These are phyloP conservation scores for Drosophila paucipuncta DNA, from an alignment of 2,888 invertebrate species.

Conservation along the genomic window DNA sequence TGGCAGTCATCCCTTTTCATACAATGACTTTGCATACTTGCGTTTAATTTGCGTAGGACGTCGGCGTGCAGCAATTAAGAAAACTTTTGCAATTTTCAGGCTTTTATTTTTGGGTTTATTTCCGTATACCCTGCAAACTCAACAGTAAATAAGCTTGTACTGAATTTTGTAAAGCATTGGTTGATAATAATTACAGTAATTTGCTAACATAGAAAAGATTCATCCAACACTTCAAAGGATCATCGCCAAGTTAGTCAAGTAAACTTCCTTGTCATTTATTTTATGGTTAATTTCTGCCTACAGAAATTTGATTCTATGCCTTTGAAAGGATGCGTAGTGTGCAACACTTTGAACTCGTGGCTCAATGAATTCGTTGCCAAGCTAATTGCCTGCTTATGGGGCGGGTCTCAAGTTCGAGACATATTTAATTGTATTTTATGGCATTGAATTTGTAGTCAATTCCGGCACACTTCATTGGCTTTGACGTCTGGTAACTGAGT, in stretches of 20 bases:
- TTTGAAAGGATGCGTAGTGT: slow-evolving; percentile 66
- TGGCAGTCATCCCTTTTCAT: slow-evolving; percentile 24
- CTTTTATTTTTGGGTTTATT: slow-evolving; percentile 65
- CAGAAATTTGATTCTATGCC: slow-evolving; percentile 36
- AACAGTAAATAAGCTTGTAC: no score
- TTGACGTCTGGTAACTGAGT: slow-evolving; percentile 14
- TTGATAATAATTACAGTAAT: slow-evolving; percentile 1
- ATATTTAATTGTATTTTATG: slow-evolving; percentile 61
- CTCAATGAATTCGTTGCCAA: slow-evolving; percentile 67
- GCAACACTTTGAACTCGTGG: slow-evolving; percentile 71
- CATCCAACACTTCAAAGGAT: background rate
- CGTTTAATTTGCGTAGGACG: slow-evolving; percentile 65
- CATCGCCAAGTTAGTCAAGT: slow-evolving; percentile 19
- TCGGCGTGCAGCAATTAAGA: slow-evolving; percentile 69
- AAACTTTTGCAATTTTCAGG: slow-evolving; percentile 78
- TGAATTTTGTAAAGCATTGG: background rate
- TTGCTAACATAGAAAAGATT: background rate
- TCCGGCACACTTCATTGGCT: slow-evolving; percentile 44
- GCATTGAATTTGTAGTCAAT: slow-evolving; percentile 55
- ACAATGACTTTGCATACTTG: slow-evolving; percentile 78
- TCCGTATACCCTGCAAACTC: slow-evolving; percentile 30
- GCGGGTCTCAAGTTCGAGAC: slow-evolving; percentile 26
- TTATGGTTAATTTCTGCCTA: slow-evolving; percentile 11
- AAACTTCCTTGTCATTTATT: slow-evolving; percentile 1
- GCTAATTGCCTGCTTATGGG: slow-evolving; percentile 49